Percentiles rank a stretch among this genome's conserved stretches.
phyloP scores from a whole-genome alignment of 2,888 invertebrate genomes.

The Agelastica alni region DNA sequence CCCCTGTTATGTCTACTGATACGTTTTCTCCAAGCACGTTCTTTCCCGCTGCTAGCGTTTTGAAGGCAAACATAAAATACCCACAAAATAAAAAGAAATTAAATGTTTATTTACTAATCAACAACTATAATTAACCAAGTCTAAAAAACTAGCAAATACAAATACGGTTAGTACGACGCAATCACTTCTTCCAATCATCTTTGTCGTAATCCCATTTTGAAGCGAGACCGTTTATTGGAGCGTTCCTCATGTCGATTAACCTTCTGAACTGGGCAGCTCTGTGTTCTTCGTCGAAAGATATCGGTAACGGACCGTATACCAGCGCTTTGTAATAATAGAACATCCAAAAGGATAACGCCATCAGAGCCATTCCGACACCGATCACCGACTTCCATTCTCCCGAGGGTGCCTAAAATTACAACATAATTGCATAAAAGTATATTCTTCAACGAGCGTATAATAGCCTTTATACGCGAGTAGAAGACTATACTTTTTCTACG shows the following conservation, averaged over 20 bases:
- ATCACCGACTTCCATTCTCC: slow-evolving; percentile 82
- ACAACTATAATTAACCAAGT: no score
- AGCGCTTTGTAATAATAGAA: slow-evolving; percentile 37
- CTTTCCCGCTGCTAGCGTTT: no score
- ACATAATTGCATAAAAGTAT: no score
- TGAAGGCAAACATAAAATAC: no score
- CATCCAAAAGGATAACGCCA: slow-evolving; percentile 38
- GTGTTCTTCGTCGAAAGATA: slow-evolving; percentile 63
- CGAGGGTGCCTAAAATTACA: slow-evolving; percentile 73
- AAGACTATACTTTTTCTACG: no score
- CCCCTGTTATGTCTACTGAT: no score
- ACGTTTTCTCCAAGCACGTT: no score
- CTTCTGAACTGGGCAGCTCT: slow-evolving; percentile 63
- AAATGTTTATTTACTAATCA: no score
- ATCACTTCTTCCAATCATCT: slow-evolving; percentile 65
- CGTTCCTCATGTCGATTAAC: slow-evolving; percentile 62
- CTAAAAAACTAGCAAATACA: no score
- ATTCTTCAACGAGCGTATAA: no score
- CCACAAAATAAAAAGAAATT: no score
- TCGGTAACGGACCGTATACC: slow-evolving; percentile 56
- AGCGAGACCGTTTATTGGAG: slow-evolving; percentile 64
- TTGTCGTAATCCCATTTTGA: slow-evolving; percentile 74
- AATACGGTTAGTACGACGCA: not conserved
- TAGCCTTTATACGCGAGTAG: no score
- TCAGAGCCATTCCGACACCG: slow-evolving; percentile 61